Conservation (phyloP, 2,113 vertebrate species). For the Pseudonaja textilis region DNA sequence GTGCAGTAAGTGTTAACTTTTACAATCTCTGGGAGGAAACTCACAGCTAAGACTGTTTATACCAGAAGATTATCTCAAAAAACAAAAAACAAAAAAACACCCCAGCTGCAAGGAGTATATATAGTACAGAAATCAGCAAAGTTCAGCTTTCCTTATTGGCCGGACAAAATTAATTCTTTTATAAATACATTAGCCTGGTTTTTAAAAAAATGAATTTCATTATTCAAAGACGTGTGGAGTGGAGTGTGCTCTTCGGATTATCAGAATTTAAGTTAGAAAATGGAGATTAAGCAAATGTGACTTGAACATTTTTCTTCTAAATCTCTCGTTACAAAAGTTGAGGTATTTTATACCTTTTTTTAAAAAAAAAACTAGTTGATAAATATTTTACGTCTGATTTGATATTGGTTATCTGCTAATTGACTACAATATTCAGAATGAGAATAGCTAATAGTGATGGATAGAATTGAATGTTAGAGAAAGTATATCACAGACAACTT, state of each 20-base stretch:
- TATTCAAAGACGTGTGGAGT: neutral
- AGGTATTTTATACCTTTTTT: neutral
- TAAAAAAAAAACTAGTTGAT: neutral
- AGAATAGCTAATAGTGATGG: neutral
- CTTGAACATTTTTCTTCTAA: neutral
- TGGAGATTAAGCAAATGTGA: neutral
- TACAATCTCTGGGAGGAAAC: conserved; percentile 28
- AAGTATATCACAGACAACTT: neutral
- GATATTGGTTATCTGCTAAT: neutral
- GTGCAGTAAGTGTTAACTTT: conserved; percentile 12
- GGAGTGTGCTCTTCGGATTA: neutral
- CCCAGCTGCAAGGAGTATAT: neutral
- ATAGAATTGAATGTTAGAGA: neutral
- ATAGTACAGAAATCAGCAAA: neutral
- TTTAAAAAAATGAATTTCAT: neutral
- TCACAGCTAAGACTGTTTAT: conserved; percentile 9
- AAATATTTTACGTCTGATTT: neutral
- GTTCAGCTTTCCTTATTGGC: neutral
- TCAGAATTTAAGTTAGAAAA: neutral
- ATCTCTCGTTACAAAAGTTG: neutral
- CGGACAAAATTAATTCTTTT: neutral
- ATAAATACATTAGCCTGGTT: neutral
- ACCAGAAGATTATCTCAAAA: conserved; percentile 16
- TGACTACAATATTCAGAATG: neutral
- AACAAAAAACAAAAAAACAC: neutral